A percentile compares a stretch with the other conserved stretches of the same genome.
phyloP scores from a whole-genome alignment of 2,797 vertebrate genomes.

The Ptychobarbus kaznakovi region DNA sequence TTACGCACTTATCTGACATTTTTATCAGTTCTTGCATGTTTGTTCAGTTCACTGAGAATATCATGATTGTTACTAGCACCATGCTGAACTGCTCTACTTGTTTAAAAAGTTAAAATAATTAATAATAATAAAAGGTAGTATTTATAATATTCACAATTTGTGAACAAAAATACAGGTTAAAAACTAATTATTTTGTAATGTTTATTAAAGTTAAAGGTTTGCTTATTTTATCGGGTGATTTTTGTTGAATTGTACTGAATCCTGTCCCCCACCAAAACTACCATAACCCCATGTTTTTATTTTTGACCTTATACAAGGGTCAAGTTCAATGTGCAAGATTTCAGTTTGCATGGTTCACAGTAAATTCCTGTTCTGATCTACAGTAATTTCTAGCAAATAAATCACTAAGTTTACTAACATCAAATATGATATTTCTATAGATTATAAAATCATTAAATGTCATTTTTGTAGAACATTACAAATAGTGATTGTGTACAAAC shows the following conservation, averaged over 20 bases:
- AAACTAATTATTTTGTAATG: too few relatives aligned
- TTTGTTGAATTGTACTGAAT: background rate
- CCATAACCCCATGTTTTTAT: background rate
- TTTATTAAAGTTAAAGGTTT: background rate
- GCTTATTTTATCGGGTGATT: background rate
- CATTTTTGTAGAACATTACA: background rate
- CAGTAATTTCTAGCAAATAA: too few relatives aligned
- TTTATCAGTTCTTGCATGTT: background rate
- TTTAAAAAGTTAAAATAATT: background rate
- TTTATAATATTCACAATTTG: background rate
- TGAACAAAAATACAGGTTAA: background rate
- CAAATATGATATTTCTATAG: background rate
- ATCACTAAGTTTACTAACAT: too few relatives aligned
- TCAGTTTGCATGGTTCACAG: background rate
- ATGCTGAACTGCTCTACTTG: background rate
- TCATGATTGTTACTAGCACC: background rate
- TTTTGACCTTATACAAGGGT: background rate
- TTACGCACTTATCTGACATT: background rate
- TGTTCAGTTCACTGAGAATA: background rate
- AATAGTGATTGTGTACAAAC: constrained; percentile 48
- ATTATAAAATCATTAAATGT: background rate
- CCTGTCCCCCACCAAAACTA: too few relatives aligned
- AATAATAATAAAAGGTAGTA: too few relatives aligned
- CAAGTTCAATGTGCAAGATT: background rate
- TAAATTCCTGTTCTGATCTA: background rate